Base-by-base conservation (phyloP, 2,888 invertebrate species). In the Folsomia candida region DNA sequence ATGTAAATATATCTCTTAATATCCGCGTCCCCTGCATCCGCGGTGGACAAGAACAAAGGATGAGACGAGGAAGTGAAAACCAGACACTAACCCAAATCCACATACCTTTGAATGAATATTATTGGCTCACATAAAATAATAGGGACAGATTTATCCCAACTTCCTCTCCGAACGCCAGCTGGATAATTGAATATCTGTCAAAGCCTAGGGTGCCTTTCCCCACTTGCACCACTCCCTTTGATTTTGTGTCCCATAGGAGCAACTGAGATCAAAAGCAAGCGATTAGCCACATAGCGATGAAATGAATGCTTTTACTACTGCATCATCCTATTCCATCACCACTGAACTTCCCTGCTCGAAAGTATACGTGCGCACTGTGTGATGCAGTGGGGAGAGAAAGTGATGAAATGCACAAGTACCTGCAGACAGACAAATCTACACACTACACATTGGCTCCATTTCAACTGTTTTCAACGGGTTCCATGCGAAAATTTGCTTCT, bases 171-270 rank as follows among this genome's bases (percentile, higher is more conserved):
- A 37, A 37, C 14, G 37, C 37, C 37, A 14, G 14, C 57, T 57
- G 24, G 57, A 59, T 59, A 59, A 59, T 59, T 59, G 59, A 59
- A 59, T 59, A 59, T 59, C 25, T 24, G 59, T 59, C 59, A 59
- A 59, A 59, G 59, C 59, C 59, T 25, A 25, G 26, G 59, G 24
- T 59, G 26, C 26, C 59, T 25, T 59, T 59, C 37, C 37, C 37
- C 37, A 37, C 59, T 24, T 6, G 14, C 59, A 25, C 22, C 59
- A 25, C 22, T 57, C 57, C 57, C 57, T 57, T 22, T 57, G 57
- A n/a, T 57, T 57, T 22, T 4, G 57, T 57, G 24, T 3, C 4
- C 25, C 26, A 2, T 18, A 59, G 22, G 14, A 14, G 20, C 24
- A 24, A 59, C 26, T 3, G 24, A 25, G 59, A 59, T 22, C 22